phyloP scores from a whole-genome alignment of 2,113 vertebrate genomes.

The Mobula hypostoma region DNA sequence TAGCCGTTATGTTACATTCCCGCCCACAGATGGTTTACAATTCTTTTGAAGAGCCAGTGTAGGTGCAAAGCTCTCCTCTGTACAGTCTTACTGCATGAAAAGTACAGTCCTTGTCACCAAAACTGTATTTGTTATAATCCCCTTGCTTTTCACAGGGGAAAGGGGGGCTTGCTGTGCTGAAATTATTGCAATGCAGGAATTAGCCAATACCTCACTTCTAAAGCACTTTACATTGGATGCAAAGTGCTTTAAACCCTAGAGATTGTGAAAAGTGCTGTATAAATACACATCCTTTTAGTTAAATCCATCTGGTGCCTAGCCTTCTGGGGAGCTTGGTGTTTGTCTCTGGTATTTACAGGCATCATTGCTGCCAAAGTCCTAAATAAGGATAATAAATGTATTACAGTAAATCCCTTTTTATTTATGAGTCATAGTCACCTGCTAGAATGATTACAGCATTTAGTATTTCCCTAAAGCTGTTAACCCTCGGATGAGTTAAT shows the following conservation, averaged over 20 bases:
- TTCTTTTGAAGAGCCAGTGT: too few species aligned
- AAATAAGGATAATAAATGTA: neutral
- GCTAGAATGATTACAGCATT: neutral
- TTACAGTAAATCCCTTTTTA: neutral
- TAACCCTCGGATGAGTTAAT: neutral
- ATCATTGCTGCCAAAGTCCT: neutral
- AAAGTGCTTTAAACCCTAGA: neutral
- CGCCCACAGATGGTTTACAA: too few species aligned
- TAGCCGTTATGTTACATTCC: too few species aligned
- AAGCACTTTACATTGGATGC: neutral
- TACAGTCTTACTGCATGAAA: too few species aligned
- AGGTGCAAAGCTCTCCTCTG: too few species aligned
- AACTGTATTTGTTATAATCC: neutral
- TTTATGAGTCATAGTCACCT: neutral
- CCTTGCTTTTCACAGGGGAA: neutral
- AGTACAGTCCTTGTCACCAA: neutral
- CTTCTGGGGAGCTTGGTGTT: neutral
- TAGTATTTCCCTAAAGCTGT: conserved; percentile 8
- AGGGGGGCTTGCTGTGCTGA: neutral
- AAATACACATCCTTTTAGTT: neutral
- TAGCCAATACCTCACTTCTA: neutral
- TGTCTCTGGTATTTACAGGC: neutral
- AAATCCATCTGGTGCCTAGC: neutral
- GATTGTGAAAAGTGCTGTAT: neutral
- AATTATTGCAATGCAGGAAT: neutral